Conservation (phyloP, 30 jellyfish, hydroid and myxozoan genomes). For the Aurelia sp. region DNA sequence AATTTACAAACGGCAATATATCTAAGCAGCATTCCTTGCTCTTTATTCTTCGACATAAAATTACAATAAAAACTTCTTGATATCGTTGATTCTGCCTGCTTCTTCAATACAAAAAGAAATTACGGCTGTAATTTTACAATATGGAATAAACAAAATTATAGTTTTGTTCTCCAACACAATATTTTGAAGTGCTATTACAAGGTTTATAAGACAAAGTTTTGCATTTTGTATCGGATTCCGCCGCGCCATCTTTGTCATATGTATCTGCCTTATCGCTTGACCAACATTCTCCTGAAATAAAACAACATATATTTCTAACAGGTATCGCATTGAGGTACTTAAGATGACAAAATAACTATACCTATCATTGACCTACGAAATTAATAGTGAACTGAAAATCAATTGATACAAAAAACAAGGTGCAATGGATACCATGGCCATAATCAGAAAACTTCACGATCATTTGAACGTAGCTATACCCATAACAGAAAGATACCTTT, state of each 20-base stretch:
- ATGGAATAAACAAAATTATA: slow-evolving; percentile 36
- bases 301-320: neutral
- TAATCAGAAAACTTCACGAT: too few species aligned
- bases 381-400: too few species aligned
- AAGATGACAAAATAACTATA: neutral
- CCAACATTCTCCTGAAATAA: slow-evolving; percentile 63
- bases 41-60: too few species aligned
- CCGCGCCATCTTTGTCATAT: slow-evolving; percentile 47
- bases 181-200: slow-evolving; percentile 16
- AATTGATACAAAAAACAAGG: too few species aligned
- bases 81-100: too few species aligned
- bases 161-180: slow-evolving; percentile 48
- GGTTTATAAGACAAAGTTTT: slow-evolving; percentile 35
- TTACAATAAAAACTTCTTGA: too few species aligned
- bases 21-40: too few species aligned
- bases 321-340: neutral
- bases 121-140: neutral
- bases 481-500: too few species aligned
- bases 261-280: slow-evolving; percentile 33
- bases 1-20: too few species aligned
- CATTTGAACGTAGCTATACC: too few species aligned
- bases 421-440: too few species aligned
- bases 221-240: slow-evolving; percentile 33
- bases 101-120: too few species aligned
- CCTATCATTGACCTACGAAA: neutral